phyloP scores from a whole-genome alignment of 2,888 invertebrate genomes.

The Sarcophaga caerulescens region DNA sequence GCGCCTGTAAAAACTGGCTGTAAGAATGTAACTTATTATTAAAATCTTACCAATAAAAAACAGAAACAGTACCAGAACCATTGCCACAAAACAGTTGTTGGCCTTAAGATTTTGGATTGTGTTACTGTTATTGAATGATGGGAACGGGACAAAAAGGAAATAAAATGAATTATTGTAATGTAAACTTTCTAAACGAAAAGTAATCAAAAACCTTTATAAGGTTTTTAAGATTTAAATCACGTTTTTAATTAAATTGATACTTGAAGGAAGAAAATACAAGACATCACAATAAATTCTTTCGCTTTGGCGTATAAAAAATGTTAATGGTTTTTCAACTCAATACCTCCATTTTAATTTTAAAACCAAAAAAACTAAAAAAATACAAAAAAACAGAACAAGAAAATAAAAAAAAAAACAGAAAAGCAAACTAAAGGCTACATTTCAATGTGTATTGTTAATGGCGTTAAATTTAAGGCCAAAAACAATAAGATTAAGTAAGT shows the following conservation, averaged over 20 bases:
- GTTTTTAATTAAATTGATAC: constrained; percentile 61
- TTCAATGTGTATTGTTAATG: constrained; percentile 22
- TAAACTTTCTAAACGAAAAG: constrained; percentile 46
- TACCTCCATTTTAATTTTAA: not conserved
- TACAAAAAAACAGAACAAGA: not conserved
- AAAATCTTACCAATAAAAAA: constrained; percentile 26
- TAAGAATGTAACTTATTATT: constrained; percentile 42
- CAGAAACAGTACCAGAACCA: not conserved
- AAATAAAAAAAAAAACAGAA: not conserved
- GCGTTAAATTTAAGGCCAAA: constrained; percentile 15
- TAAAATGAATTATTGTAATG: not conserved
- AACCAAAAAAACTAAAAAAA: not conserved
- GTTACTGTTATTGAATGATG: constrained; percentile 27
- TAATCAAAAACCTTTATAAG: constrained; percentile 1
- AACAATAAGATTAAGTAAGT: constrained; percentile 46
- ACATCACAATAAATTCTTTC: not conserved
- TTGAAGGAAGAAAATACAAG: not conserved
- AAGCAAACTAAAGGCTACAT: not conserved
- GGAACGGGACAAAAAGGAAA: constrained; percentile 16
- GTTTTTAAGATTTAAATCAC: constrained; percentile 52
- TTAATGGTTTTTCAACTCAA: not conserved
- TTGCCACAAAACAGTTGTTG: constrained; percentile 32
- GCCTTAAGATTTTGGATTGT: constrained; percentile 54
- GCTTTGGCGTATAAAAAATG: not conserved
- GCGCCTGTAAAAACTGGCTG: not conserved